These are phyloP conservation scores for Pipistrellus pygmaeus DNA, from an alignment of 2,797 vertebrate genomes.

Conservation along the genomic window DNA sequence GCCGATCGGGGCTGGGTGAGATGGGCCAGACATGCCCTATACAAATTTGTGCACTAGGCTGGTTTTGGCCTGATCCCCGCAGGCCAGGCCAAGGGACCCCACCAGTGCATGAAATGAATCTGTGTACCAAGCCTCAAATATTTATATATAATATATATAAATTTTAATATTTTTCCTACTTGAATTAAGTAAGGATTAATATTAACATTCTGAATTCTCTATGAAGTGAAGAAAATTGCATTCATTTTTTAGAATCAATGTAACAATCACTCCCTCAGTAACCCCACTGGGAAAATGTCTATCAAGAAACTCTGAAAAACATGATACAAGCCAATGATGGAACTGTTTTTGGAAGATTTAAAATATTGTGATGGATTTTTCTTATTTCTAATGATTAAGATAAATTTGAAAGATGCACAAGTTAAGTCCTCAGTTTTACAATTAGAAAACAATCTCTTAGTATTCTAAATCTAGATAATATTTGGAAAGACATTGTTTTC, in stretches of 20 bases:
- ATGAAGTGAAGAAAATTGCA: background rate
- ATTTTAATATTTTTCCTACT: conserved; percentile 14
- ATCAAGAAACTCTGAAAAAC: background rate
- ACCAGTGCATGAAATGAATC: too few relatives aligned
- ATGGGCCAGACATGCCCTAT: too few relatives aligned
- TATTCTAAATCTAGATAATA: conserved; percentile 10
- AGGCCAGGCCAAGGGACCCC: too few relatives aligned
- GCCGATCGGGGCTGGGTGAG: too few relatives aligned
- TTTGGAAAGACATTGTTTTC: conserved; percentile 3
- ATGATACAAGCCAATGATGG: background rate
- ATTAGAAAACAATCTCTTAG: background rate
- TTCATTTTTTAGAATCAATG: background rate
- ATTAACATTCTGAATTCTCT: background rate
- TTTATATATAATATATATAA: background rate
- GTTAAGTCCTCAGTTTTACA: background rate
- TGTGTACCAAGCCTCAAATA: background rate
- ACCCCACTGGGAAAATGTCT: background rate
- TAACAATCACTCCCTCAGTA: background rate
- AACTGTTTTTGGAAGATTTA: background rate
- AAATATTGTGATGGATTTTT: background rate
- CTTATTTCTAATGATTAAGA: conserved; percentile 32
- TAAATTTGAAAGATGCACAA: background rate
- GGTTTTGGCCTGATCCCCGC: too few relatives aligned
- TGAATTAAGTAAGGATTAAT: conserved; percentile 4
- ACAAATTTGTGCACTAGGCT: too few relatives aligned